phyloP scores from a whole-genome alignment of 2,113 vertebrate species.

The Psettodes erumei region DNA sequence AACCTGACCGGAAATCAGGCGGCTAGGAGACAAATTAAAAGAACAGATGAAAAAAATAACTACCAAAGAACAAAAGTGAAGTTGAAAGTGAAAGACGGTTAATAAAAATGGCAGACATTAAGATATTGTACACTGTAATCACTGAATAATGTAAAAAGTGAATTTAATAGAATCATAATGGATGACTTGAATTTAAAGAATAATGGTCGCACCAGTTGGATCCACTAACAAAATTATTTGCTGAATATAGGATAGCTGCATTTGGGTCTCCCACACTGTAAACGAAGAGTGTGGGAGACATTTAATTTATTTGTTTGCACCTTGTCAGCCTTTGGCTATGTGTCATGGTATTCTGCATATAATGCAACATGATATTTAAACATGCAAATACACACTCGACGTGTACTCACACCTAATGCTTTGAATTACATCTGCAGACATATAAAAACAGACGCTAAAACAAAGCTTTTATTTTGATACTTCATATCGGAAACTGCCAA shows the following conservation, averaged over 20 bases:
- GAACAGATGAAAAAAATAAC: neutral
- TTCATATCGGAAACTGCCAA: fast-evolving
- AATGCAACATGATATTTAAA: too few relatives aligned
- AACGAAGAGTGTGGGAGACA: too few relatives aligned
- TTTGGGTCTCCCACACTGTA: neutral
- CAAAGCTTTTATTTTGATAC: slow-evolving; percentile 57
- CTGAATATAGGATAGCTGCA: neutral
- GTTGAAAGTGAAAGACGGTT: too few relatives aligned
- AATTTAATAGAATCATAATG: too few relatives aligned
- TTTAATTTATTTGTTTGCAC: too few relatives aligned
- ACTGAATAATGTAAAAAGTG: neutral
- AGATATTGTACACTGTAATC: neutral
- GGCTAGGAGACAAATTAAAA: slow-evolving; percentile 28
- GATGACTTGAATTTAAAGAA: neutral
- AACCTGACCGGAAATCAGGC: neutral
- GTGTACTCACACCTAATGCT: too few relatives aligned
- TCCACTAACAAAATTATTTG: neutral
- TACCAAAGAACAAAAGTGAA: neutral
- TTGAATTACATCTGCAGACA: too few relatives aligned
- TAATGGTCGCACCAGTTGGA: neutral
- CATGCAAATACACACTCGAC: too few relatives aligned
- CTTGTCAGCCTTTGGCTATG: neutral
- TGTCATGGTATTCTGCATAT: neutral
- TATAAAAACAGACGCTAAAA: fast-evolving
- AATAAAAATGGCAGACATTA: too few relatives aligned